These are phyloP conservation scores for Drosophila melanosoma DNA, from an alignment of 2,888 invertebrate species.

Conservation along the genomic window DNA sequence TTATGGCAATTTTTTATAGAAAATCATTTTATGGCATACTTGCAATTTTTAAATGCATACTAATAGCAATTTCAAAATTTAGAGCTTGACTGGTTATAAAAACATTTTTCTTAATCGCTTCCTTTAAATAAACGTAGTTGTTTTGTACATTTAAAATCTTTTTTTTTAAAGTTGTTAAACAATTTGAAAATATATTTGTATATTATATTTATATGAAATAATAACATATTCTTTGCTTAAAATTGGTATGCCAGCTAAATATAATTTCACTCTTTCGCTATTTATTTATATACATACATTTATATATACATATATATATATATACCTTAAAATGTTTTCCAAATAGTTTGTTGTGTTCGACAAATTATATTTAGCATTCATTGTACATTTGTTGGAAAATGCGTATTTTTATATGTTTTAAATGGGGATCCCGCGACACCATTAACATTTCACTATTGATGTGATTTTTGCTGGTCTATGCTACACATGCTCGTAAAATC, in stretches of 20 bases:
- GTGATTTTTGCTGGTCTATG: slow-evolving; percentile 31
- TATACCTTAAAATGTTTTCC: not conserved
- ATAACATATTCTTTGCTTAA: not conserved
- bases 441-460: slow-evolving; percentile 53
- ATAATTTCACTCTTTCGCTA: not conserved
- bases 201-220: not conserved
- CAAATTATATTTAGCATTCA: slow-evolving; percentile 18
- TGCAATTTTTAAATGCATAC: slow-evolving; percentile 2
- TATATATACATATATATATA: not conserved
- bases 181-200: not conserved
- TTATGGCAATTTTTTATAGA: slow-evolving; percentile 4
- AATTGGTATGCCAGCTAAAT: not conserved
- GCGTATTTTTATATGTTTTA: slow-evolving; percentile 45
- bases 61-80: not conserved
- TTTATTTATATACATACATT: not conserved
- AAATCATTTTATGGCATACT: not conserved
- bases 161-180: not conserved
- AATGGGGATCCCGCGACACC: slow-evolving; percentile 42
- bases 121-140: not conserved
- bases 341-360: slow-evolving; percentile 11
- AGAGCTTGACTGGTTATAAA: not conserved
- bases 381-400: slow-evolving; percentile 1
- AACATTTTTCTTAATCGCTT: not conserved
- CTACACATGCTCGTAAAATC: slow-evolving; percentile 41
- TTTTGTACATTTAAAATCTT: not conserved